Conservation (phyloP, 2,113 vertebrate species). For the Acanthisitta chloris region DNA sequence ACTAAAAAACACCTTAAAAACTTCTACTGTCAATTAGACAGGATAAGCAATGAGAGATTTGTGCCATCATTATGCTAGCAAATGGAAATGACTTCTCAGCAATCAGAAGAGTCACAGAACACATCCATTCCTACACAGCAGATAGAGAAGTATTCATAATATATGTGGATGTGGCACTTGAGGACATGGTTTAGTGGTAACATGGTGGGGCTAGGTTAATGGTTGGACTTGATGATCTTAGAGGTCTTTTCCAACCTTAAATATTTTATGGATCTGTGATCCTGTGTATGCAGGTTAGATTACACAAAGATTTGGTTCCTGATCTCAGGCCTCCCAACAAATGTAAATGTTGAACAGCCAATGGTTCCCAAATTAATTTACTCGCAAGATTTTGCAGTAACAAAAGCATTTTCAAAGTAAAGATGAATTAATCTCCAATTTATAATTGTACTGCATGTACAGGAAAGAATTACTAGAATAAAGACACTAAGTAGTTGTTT, state of each 20-base stretch:
- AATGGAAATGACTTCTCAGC: background rate
- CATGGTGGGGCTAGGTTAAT: background rate
- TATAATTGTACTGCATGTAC: background rate
- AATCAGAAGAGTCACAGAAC: background rate
- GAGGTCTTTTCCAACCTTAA: background rate
- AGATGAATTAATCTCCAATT: background rate
- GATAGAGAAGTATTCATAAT: background rate
- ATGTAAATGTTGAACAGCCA: background rate
- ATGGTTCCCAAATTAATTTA: background rate
- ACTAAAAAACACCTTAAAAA: background rate
- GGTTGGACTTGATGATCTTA: too few relatives aligned
- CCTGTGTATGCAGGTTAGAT: background rate
- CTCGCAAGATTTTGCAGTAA: background rate
- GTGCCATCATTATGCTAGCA: background rate
- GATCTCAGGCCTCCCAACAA: background rate
- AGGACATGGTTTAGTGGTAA: background rate
- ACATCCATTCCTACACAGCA: background rate
- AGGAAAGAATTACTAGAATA: background rate
- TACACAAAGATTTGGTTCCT: background rate
- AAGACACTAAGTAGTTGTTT: background rate
- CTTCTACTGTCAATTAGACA: background rate
- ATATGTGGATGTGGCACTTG: background rate
- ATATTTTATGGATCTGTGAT: background rate
- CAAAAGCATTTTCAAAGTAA: background rate
- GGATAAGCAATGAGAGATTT: background rate